phyloP scores from a whole-genome alignment of 2,888 invertebrate species.

The Cheilosia pagana region DNA sequence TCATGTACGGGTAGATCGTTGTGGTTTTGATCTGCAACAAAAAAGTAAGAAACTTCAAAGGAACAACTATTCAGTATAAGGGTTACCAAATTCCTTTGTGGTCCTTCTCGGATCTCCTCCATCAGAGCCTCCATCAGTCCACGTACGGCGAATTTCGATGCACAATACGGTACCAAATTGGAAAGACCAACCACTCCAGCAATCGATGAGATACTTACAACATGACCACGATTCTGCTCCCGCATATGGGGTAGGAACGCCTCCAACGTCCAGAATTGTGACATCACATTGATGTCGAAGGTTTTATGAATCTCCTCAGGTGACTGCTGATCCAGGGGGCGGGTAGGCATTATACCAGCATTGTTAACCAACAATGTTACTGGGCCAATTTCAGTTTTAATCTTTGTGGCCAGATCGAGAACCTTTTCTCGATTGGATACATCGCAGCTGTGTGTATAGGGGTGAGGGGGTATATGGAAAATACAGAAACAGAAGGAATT shows the following conservation, averaged over 20 bases:
- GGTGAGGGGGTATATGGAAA: not conserved
- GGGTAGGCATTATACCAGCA: slow-evolving; percentile 94
- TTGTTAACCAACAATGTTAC: slow-evolving; percentile 93
- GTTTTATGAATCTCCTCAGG: slow-evolving; percentile 88
- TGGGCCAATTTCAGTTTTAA: slow-evolving; percentile 89
- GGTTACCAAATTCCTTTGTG: slow-evolving; percentile 80
- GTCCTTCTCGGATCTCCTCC: slow-evolving; percentile 88
- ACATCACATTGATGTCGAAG: slow-evolving; percentile 90
- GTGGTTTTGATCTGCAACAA: slow-evolving; percentile 88
- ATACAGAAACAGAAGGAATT: slow-evolving; percentile 18
- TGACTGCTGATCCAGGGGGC: slow-evolving; percentile 87
- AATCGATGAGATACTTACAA: slow-evolving; percentile 90
- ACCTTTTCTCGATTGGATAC: slow-evolving; percentile 89
- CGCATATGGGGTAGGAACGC: slow-evolving; percentile 91
- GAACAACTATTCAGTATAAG: slow-evolving; percentile 77
- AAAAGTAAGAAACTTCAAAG: slow-evolving; percentile 38
- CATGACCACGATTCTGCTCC: slow-evolving; percentile 89
- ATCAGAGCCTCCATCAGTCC: slow-evolving; percentile 93
- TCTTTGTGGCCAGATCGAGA: slow-evolving; percentile 86
- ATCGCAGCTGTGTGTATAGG: slow-evolving; percentile 87
- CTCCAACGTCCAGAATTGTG: slow-evolving; percentile 91
- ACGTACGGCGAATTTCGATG: slow-evolving; percentile 91
- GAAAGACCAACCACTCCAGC: slow-evolving; percentile 89
- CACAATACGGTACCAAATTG: slow-evolving; percentile 92
- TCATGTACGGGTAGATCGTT: slow-evolving; percentile 93